These are phyloP conservation scores for Drosophila antonietae DNA, from an alignment of 2,888 invertebrate genomes.

Conservation along the genomic window DNA sequence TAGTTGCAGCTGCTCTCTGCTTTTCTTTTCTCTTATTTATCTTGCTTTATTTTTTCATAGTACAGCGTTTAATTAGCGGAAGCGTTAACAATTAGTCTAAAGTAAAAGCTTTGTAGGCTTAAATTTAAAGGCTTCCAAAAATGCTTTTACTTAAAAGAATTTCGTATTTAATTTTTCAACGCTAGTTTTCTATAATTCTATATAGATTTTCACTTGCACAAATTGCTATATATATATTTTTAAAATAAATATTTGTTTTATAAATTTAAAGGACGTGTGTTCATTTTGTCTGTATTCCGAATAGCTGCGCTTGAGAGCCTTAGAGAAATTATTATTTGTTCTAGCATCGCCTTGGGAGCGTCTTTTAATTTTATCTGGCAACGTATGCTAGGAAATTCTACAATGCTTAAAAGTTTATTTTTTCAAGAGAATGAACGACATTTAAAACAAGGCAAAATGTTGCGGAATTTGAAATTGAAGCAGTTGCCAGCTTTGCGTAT, in stretches of 20 bases:
- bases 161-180: no score
- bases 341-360: background rate
- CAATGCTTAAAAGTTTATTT: background rate
- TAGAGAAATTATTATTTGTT: background rate
- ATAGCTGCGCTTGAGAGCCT: background rate
- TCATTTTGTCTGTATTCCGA: background rate
- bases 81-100: slow-evolving; percentile 9
- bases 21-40: slow-evolving; percentile 10
- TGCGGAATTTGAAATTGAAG: slow-evolving; percentile 1
- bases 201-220: background rate
- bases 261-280: background rate
- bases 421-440: background rate
- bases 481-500: slow-evolving; percentile 1
- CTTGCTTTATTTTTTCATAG: slow-evolving; percentile 9
- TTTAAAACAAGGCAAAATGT: background rate
- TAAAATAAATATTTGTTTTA: background rate
- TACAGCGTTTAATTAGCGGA: slow-evolving; percentile 48
- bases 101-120: background rate
- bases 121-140: background rate
- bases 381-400: background rate
- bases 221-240: background rate
- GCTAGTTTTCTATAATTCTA: no score
- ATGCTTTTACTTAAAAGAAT: background rate
- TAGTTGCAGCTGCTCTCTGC: slow-evolving; percentile 13
- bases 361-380: background rate